Percentiles rank a stretch among this genome's conserved stretches.
Evolutionary conservation across 2,113 vertebrate species (phyloP).

Genomic region (Callipepla squamata): DNA sequence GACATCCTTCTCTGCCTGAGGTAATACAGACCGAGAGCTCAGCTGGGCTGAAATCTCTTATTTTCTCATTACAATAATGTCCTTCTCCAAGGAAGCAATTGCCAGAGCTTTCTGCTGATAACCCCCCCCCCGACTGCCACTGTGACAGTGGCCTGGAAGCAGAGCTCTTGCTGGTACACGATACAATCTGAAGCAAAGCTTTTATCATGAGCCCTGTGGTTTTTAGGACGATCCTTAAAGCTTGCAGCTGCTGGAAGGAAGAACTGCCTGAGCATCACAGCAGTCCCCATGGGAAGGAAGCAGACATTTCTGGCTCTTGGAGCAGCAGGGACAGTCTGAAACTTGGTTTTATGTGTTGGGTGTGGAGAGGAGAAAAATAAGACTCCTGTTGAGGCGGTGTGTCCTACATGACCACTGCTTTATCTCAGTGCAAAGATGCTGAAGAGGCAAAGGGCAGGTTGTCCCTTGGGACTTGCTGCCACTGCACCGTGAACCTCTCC

Average conservation of each 20-base stretch:
- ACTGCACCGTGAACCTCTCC: accelerated
- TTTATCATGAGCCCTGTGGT: background rate
- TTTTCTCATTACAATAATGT: background rate
- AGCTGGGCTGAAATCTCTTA: background rate
- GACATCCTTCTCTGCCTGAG: constrained; percentile 5
- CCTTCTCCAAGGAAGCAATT: background rate
- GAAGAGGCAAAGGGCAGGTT: background rate
- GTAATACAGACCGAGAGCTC: background rate
- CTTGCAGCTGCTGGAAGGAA: background rate
- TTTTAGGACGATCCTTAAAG: background rate
- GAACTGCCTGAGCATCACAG: background rate
- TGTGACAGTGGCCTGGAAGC: background rate
- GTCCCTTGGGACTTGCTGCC: accelerated
- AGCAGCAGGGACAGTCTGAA: background rate
- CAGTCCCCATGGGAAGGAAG: background rate
- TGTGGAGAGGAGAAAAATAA: background rate
- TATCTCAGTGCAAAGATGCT: accelerated
- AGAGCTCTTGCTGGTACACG: background rate
- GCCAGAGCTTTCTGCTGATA: background rate
- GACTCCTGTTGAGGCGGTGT: background rate
- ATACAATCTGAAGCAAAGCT: background rate
- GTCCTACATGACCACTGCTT: background rate
- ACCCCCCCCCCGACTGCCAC: background rate
- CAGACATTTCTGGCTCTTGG: background rate
- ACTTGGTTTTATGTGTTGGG: background rate